Conservation (phyloP, 1,140 invertebrate genomes). For the Lasioglossum albipes region DNA sequence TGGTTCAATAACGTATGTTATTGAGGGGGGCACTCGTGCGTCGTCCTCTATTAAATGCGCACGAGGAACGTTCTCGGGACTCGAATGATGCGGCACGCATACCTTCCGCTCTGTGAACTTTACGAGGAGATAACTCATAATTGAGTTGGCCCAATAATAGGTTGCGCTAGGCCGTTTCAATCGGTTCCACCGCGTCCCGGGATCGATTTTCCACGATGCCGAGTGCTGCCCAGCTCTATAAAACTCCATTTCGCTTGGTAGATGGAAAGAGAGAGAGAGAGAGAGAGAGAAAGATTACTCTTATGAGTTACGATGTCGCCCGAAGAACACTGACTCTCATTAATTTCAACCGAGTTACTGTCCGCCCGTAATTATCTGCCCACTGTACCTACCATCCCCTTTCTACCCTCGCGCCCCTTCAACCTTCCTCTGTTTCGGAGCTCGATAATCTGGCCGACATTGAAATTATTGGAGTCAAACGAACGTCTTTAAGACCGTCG, state of each 20-base stretch:
- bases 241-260: neutral
- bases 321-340: neutral
- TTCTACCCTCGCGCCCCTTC: neutral
- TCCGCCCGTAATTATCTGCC: neutral
- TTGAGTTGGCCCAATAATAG: conserved; percentile 35
- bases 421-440: neutral
- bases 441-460: neutral
- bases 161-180: conserved; percentile 11
- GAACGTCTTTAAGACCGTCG: neutral
- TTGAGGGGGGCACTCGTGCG: conserved; percentile 31
- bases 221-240: neutral
- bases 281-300: neutral
- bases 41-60: conserved; percentile 33
- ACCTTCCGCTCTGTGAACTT: conserved; percentile 26
- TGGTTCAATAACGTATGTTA: conserved; percentile 45
- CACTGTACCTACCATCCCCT: neutral
- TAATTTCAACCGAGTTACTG: neutral
- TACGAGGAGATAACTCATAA: conserved; percentile 45
- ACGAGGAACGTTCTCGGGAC: neutral
- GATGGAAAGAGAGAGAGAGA: too few relatives aligned
- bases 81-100: conserved; percentile 14
- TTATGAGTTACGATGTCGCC: neutral
- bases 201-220: conserved; percentile 1
- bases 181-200: neutral
- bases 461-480: conserved; percentile 4